Base-by-base conservation (phyloP, 2,888 invertebrate genomes). In the Polydesmus complanatus region DNA sequence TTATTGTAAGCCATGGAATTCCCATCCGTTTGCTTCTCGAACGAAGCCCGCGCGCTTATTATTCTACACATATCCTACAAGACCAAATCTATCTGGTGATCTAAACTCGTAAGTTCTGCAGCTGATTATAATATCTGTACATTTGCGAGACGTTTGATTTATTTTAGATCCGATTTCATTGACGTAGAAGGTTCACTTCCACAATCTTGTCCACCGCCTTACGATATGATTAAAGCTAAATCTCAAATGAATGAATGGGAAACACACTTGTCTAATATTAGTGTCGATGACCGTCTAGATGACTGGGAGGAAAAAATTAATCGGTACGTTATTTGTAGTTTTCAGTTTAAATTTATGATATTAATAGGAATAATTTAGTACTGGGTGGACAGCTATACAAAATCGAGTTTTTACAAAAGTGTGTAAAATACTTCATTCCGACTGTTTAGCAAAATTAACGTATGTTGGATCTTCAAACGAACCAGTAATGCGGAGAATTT, bases 211-310 rank as follows among this genome's bases (percentile, higher is more conserved):
- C 74, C 19, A 22, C 49, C 58, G 5, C 51, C 79, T 1, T 82
- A 81, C 68, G 84, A 85, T 73, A 74, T 78, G 51, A 73, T 71
- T 3, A 81, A 80, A 66, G 81, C 81, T 1, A 78, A 78, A 56
- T 75, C 77, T 64, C 68, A 81, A n/a, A 85, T 87, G 85, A 82
- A 81, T 59, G 86, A 87, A 69, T 83, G 84, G 70, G 82, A 83
- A 63, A 78, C 80, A 37, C 78, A 83, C 65, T 81, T 84, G 0
- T 78, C 77, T 64, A 78, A 79, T 70, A 80, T 81, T 0, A 78
- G 81, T 64, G 75, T 78, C 47, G 78, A 77, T 50, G 80, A 80
- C 62, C 77, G 78, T 11, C 66, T 68, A 14, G 75, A 75, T 52
- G 82, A 85, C 68, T 86, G 86, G 86, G 85, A 85, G 69, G 81